Base-by-base conservation (phyloP, 2,113 vertebrate genomes). In the Microcebus tavaratra region DNA sequence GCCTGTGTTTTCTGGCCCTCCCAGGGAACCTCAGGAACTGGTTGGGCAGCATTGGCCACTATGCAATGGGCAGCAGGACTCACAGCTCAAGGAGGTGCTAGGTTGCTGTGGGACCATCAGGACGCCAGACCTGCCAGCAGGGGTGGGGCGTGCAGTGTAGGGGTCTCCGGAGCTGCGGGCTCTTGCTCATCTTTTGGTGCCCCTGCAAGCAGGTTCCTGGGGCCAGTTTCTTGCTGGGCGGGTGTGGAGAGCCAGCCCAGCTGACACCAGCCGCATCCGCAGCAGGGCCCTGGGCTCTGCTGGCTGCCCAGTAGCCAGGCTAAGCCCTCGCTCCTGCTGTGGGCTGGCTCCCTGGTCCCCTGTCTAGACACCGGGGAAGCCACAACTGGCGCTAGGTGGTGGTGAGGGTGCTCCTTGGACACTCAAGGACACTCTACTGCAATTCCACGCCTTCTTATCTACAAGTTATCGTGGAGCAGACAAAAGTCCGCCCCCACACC, bases 1-100 rank as follows among this genome's bases (percentile, higher is more conserved):
- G n/a, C 2, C 11, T 5, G 13, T 2, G 48, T 15, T 11, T 0
- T 3, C 39, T 20, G 6, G 1, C 25, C 48, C 27, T 36, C 45
- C 63, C 48, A 2, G 42, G 1, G 36, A 50, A 21, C 70, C 1
- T 8, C 42, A 34, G 72, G 31, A 34, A 21, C 70, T 3, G 42
- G 48, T 2, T 1, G 2, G 34, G 70, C 53, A 34, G 90, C 36
- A 3, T 27, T 3, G 61, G 50, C 9, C 17, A 9, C 42, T 21
- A 5, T 6, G 67, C 3, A 20, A 15, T 7, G 8, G n/a, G 6
- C 8, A 42, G 61, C 23, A 9, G 53, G 45, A 6, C 79, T 29
- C 2, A 8, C 53, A 27, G 29, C 68, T 67, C 18, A 8, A 39
- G 53, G 61, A 50, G 50, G 70, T 1, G 29, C 8, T 3, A 1